Evolutionary conservation across 2,113 vertebrate species (phyloP), one percentile per base, ranked within the genome.

Genomic region (Sebastes fasciatus): DNA sequence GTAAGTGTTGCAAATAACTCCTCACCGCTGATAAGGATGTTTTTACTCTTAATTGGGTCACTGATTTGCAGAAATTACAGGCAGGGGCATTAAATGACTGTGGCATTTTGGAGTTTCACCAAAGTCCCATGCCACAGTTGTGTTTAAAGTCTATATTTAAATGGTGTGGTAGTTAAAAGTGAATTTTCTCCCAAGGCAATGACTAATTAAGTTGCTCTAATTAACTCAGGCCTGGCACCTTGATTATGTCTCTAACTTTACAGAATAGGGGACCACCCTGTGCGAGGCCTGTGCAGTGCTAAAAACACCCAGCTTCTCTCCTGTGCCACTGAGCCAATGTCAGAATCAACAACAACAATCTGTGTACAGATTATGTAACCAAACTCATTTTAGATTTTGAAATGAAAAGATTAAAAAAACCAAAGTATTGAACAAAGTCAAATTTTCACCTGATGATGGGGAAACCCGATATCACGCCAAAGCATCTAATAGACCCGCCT

Each of bases 101-200:
- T 77, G 83, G 79, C 11, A 19, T 80, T 72, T 75, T 67, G 81
- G 75, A 63, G 60, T 84, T 65, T 55, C 46, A 74, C 65, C 64
- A 85, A 79, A 74, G 78, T 26, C 26, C 52, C 23, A 75, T 48
- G 49, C 74, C 71, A 65, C 76, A 85, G 84, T 58, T 83, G 52
- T 75, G 85, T 79, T 83, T 78, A 77, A 80, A 64, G 79, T 81
- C 62, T 79, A 17, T 83, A 14, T 71, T 87, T 86, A 79, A 74
- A 67, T 51, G 23, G 55, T 58, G 12, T 60, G 77, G 79, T 68
- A 46, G 77, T 91, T 91, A 84, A 77, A 85, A 83, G 66, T 42
- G 48, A 80, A 65, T 61, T 84, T 79, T 86, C 72, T 82, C 74
- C 34, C 60, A 73, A 58, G 52, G 81, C 65, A 70, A 68, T 74